Evolutionary conservation across 2,797 vertebrate species (phyloP), one percentile per base, ranked within the genome.

Genomic region (Cyclopterus lumpus): DNA sequence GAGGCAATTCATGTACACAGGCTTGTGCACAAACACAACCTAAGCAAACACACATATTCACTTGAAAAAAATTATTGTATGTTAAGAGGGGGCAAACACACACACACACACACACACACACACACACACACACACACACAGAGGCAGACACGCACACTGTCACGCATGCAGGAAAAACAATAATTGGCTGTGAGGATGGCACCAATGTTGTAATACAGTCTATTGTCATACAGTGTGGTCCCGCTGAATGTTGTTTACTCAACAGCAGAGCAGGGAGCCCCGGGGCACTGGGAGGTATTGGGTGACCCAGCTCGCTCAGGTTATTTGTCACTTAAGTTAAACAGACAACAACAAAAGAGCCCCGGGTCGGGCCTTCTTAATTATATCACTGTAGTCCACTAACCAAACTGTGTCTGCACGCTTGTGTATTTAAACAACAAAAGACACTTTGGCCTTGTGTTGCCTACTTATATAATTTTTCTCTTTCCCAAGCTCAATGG

Each of bases 241-340:
- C 73, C 14, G 62, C 82, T 89, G 90, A 87, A 90, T 90, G 83
- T 84, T 94, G 93, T 95, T 95, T 93, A 86, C 91, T 93, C 88
- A 92, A 79, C 71, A 83, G 92, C 81, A 84, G 59, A 22, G 57
- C 58, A 22, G 22, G 82, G 83, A 79, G 88, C 88, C 88, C 15
- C 61, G 4, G 72, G 82, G 72, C 85, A 46, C 75, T 20, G 74
- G 59, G 82, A 73, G 88, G 84, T 91, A 91, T 93, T 91, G 82
- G 92, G 91, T 94, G 90, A 93, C 94, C 84, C 60, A 73, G 81
- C 88, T 85, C 62, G 57, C 87, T 91, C 88, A 86, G 89, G 88
- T 93, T 89, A 94, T 94, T 94, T 93, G 94, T 94, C 94, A 93
- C 90, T 92, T 90, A 89, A 92, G 89, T 92, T 90, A 95, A 95